Percentiles rank a stretch among this genome's conserved stretches.
Evolutionary conservation across 2,797 vertebrate genomes (phyloP).

Genomic region (Acanthurus tractus): DNA sequence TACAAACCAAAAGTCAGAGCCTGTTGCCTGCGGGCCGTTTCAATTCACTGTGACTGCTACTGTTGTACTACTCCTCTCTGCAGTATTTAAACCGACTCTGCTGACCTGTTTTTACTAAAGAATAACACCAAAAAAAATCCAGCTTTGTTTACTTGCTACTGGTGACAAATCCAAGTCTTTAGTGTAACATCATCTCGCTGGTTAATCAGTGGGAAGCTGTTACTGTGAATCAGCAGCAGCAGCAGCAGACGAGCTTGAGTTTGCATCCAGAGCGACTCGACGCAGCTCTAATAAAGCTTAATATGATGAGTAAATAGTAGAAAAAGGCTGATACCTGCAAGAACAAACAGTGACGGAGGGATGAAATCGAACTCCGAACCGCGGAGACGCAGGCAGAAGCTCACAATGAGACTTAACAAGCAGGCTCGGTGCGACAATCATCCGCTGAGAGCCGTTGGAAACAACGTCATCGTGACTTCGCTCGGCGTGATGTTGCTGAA

Average conservation of each 20-base stretch:
- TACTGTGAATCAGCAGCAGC: neutral
- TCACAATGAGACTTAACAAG: too few species aligned
- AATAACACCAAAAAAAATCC: too few species aligned
- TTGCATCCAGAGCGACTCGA: too few species aligned
- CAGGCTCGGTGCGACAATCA: too few species aligned
- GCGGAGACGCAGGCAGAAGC: too few species aligned
- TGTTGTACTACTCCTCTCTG: neutral
- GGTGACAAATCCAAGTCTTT: neutral
- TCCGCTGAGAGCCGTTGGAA: too few species aligned
- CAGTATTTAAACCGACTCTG: neutral
- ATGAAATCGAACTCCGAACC: too few species aligned
- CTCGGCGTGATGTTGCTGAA: too few species aligned
- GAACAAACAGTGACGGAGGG: neutral
- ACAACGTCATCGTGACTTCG: too few species aligned
- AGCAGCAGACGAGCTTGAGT: neutral
- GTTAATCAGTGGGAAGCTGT: neutral
- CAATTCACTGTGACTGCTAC: neutral
- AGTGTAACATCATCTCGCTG: neutral
- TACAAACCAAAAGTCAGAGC: neutral
- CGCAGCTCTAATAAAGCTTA: neutral
- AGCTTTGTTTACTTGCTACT: too few species aligned
- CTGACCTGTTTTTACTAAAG: neutral
- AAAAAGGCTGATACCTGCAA: neutral
- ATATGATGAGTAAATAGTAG: neutral
- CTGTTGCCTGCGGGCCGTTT: neutral